Percentiles rank a stretch among this genome's conserved stretches.
Conservation (phyloP, 2,797 vertebrate genomes). For the Phrynocephalus forsythii region DNA sequence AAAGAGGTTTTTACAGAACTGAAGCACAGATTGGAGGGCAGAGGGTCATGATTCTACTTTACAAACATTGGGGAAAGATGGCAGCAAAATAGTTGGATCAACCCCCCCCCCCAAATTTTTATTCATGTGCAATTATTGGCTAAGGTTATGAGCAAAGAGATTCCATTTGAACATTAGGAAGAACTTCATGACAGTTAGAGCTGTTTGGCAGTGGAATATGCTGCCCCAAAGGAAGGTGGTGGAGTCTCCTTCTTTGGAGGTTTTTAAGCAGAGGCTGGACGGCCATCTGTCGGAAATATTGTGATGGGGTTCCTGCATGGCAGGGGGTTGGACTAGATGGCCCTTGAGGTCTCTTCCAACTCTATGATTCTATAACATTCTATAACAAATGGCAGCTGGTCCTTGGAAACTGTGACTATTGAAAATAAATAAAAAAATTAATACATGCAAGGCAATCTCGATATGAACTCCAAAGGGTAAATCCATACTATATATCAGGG, state of each 20-base stretch:
- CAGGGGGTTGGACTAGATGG: no score
- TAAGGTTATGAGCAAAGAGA: background rate
- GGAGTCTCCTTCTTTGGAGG: no score
- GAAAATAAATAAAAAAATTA: background rate
- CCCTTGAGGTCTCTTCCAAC: no score
- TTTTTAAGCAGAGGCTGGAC: no score
- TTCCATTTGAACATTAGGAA: no score
- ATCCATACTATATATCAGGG: background rate
- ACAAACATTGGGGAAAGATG: background rate
- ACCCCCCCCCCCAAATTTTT: background rate
- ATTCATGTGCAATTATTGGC: background rate
- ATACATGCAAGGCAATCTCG: background rate
- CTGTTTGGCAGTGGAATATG: no score
- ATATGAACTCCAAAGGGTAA: background rate
- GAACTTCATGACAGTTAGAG: no score
- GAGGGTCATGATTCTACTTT: background rate
- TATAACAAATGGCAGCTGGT: background rate
- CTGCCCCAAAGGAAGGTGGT: no score
- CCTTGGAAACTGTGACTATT: background rate
- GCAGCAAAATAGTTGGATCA: background rate
- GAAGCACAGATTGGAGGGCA: background rate
- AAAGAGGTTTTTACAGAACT: background rate
- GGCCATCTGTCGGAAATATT: no score
- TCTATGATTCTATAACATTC: no score
- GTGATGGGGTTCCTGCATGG: no score